Base-by-base conservation (phyloP, 2,113 vertebrate genomes). In the Leptodactylus fuscus region DNA sequence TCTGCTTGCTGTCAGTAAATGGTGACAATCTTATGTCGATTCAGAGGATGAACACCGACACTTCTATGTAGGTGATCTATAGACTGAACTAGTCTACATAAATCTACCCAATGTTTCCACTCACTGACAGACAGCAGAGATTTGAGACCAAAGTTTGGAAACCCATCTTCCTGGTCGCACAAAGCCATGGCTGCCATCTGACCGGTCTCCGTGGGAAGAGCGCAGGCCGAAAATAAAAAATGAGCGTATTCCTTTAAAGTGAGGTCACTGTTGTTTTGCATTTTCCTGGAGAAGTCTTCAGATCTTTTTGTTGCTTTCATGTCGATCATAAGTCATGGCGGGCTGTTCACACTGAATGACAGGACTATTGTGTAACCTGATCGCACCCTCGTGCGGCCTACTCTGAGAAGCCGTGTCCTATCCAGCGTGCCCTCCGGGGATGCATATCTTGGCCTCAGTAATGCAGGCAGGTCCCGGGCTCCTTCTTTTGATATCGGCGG, bases 351-450 rank as follows among this genome's bases (percentile, higher is more conserved):
- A 27, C 44, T 76, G 44, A 29, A 20, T 76, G 73, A 51, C 73
- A 51, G 41, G 15, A 76, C 46, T 51, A 49, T 76, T 76, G 73
- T 76, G 73, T 51, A 49, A 76, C 27, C 27, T 18, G 73, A 76
- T 76, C 13, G 46, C 27, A 32, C 73, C 1, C 73, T 49, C 73
- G n/a, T 76, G 73, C n/a, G 20, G 13, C 15, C 4, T 46, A 44
- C 9, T 73, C 70, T 44, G 70, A 46, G 65, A 15, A 24, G 29
- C 36, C 38, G 67, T 70, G 67, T 41, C 20, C 20, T 22, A 44
- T 44, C n/a, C 71, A 48, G 41, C 24, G 38, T 46, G 41, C 73
- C 73, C 73, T 76, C 44, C 73, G 73, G 73, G 24, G 27, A 76
- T 20, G 15, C 44, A 76, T 49, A 76, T 76, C 41, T 49, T 76